Evolutionary conservation across 2,888 invertebrate species (phyloP), one percentile per base, ranked within the genome.

Genomic region (Parascotia fuliginaria): DNA sequence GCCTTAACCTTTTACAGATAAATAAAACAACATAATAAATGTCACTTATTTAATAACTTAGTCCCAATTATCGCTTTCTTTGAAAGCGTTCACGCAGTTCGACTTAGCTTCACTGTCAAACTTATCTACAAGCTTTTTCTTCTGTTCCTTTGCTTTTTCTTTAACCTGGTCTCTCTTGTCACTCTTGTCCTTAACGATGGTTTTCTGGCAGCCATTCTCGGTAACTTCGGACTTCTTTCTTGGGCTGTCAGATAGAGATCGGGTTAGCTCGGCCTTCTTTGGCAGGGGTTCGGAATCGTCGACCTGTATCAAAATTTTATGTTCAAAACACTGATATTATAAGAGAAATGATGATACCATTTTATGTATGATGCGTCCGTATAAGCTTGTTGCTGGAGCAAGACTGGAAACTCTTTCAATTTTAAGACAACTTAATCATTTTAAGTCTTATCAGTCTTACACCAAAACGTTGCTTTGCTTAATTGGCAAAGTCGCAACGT

Each of bases 41-140:
- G 28, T 36, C 16, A 6, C 31, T 33, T 27, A 40, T 33, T 13
- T 19, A 19, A 33, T 28, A 7, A 45, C 53, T 79, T 78, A 91
- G 69, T 89, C 89, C 90, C 90, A 91, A 74, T 75, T 83, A 46
- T 89, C 87, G 56, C 87, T 90, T 70, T 90, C 90, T 64, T 86
- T 85, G 67, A 91, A 91, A 56, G 84, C 85, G 2, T 78, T 40
- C 37, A 87, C 88, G 55, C 87, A 79, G 29, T 76, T 73, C 29
- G 75, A 63, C 51, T 77, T 81, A 14, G 73, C 71, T 51, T 73
- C 64, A 31, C 62, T 71, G 38, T 85, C 85, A 46, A 85, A 86
- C 58, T 50, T 76, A 1, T 80, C 74, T 36, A 77, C 66, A 4
- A 73, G 54, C 46, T 56, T 70, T 32, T 61, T 58, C 49, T 60